Base-by-base conservation (phyloP, 2,113 vertebrate species). In the Pycnonotus jocosus region DNA sequence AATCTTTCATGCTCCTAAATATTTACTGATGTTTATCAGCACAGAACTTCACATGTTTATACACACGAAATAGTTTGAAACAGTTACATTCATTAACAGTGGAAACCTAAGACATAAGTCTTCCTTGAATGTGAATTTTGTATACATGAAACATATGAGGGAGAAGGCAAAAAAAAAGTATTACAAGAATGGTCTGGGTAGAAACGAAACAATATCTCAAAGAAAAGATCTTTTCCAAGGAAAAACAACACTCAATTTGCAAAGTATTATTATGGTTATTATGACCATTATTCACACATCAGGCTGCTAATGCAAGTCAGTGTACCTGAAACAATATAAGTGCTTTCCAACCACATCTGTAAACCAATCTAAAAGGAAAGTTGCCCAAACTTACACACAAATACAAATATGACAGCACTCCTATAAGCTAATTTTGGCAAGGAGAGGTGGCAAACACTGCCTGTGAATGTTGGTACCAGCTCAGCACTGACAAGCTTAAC, bases 311-410 rank as follows among this genome's bases (percentile, higher is more conserved):
- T 88, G 60, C 45, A 77, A 88, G 45, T 76, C 76, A 48, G 61
- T 47, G 73, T 84, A 93, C 90, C 93, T 86, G 79, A 94, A 97
- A 83, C 73, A 94, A 68, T 50, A 0, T 71, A 96, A 93, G 64
- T 83, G 51, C 76, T 86, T 90, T 90, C 53, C 82, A 92, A 93
- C 95, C 95, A 97, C 96, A 96, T 96, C 93, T 90, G 48, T 9
- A 95, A 96, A 96, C 92, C 90, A 89, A 95, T 96, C 94, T 95
- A 37, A 80, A 91, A 70, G 56, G 25, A 53, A 93, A 90, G 78
- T 45, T 96, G 73, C 72, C 92, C 65, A 60, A 93, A 94, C 95
- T 70, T 71, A 91, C 42, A 79, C 53, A 86, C 27, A 85, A 89
- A 81, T 56, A 84, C 30, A 95, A 65, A 90, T 82, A 85, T 30